A percentile compares a stretch with the other conserved stretches of the same genome.
Evolutionary conservation across 1,140 invertebrate species (phyloP).

Genomic region (Meloidogyne floridensis): DNA sequence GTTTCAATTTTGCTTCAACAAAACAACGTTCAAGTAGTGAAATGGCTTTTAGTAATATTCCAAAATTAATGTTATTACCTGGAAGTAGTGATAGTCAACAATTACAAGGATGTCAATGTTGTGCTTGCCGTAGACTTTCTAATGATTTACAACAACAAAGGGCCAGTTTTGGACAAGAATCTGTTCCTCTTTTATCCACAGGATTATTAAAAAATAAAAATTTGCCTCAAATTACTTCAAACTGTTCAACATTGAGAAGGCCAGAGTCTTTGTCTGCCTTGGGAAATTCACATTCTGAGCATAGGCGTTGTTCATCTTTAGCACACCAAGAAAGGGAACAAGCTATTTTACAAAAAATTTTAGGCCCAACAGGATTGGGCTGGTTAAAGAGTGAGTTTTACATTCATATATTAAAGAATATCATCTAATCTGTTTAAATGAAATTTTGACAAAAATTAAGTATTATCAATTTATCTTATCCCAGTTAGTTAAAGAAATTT

Average conservation of each 20-base stretch:
- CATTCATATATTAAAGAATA: not conserved
- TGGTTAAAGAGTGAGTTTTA: slow-evolving; percentile 47
- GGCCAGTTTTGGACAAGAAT: slow-evolving; percentile 28
- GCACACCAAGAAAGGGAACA: slow-evolving; percentile 46
- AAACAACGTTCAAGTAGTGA: slow-evolving; percentile 44
- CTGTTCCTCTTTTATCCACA: not conserved
- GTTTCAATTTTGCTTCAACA: slow-evolving; percentile 41
- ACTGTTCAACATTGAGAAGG: slow-evolving; percentile 17
- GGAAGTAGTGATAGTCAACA: not conserved
- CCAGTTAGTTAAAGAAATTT: no score
- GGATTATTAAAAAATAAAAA: slow-evolving; percentile 3
- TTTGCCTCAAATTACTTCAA: not conserved
- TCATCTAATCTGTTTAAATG: no score
- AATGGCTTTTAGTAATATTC: slow-evolving; percentile 34
- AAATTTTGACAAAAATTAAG: no score
- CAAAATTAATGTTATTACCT: slow-evolving; percentile 7
- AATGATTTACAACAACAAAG: slow-evolving; percentile 16
- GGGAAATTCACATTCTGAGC: not conserved
- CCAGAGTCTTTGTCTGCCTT: slow-evolving; percentile 28
- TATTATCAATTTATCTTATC: not conserved
- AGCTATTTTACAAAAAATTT: slow-evolving; percentile 53
- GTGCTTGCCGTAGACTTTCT: slow-evolving; percentile 1
- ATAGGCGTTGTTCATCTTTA: slow-evolving; percentile 19
- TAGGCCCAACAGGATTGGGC: slow-evolving; percentile 52
- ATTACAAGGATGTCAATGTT: slow-evolving; percentile 17